A percentile compares a stretch with the other conserved stretches of the same genome.
phyloP scores from a whole-genome alignment of 2,888 invertebrate genomes.

The Idaea dimidiata region DNA sequence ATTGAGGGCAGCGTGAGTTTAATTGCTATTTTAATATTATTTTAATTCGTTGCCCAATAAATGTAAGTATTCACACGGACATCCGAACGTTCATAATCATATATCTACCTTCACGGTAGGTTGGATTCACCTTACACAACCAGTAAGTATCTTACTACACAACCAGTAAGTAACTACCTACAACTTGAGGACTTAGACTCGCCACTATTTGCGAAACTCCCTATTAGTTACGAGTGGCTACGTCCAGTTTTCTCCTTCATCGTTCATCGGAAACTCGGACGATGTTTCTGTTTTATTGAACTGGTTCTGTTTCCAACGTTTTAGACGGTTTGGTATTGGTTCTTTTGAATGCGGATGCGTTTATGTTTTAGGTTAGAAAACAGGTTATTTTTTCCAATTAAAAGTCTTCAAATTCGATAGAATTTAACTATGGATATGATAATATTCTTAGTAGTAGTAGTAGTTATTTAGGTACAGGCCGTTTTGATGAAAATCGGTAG shows the following conservation, averaged over 20 bases:
- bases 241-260: conserved; percentile 46
- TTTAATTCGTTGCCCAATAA: conserved; percentile 15
- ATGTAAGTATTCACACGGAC: conserved; percentile 33
- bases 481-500: no score
- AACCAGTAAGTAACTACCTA: no score
- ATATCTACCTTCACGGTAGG: conserved; percentile 63
- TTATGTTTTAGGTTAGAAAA: no score
- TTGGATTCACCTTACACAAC: conserved; percentile 48
- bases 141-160: no score
- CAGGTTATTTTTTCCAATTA: no score
- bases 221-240: conserved; percentile 44
- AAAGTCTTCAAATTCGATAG: no score
- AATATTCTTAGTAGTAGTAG: no score
- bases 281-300: conserved; percentile 25
- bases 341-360: no score
- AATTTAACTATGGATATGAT: no score
- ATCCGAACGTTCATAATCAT: conserved; percentile 38
- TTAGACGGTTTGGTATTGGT: neutral
- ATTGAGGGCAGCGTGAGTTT: neutral
- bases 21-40: neutral
- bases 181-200: conserved; percentile 49
- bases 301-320: conserved; percentile 5
- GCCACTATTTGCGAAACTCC: conserved; percentile 44
- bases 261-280: conserved; percentile 34
- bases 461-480: no score